phyloP scores from a whole-genome alignment of 2,797 vertebrate genomes.

The Phyllotis vaccarum region DNA sequence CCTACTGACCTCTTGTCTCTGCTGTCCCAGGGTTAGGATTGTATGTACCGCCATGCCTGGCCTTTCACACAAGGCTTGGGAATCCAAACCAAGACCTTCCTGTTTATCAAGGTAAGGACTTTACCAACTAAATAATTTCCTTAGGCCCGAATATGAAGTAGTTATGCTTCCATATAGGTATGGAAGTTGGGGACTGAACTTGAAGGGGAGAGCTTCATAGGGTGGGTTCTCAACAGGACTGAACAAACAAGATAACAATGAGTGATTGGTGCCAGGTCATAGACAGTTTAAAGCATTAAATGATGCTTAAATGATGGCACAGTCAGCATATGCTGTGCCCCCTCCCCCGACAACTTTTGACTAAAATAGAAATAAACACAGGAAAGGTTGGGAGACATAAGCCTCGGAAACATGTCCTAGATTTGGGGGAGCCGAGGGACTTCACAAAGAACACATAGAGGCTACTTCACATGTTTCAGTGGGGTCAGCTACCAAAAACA shows the following conservation, averaged over 20 bases:
- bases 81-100: not conserved
- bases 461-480: not conserved
- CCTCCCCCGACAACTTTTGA: conserved; percentile 20
- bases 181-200: not conserved
- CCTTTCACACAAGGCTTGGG: not conserved
- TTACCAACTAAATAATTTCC: not conserved
- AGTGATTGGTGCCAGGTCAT: rapidly evolving
- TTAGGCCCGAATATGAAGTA: no score
- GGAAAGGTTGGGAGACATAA: not conserved
- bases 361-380: not conserved
- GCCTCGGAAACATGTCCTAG: not conserved
- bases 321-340: conserved; percentile 16
- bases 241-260: not conserved
- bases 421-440: not conserved
- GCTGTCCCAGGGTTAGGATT: not conserved
- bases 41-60: not conserved
- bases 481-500: conserved; percentile 66
- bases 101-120: not conserved
- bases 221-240: not conserved
- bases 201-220: not conserved
- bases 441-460: conserved; percentile 33
- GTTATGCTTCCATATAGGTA: rapidly evolving
- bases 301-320: not conserved
- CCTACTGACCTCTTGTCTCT: no score
- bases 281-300: rapidly evolving